Base-by-base conservation (phyloP, 2,888 invertebrate genomes). In the Mimas tiliae region DNA sequence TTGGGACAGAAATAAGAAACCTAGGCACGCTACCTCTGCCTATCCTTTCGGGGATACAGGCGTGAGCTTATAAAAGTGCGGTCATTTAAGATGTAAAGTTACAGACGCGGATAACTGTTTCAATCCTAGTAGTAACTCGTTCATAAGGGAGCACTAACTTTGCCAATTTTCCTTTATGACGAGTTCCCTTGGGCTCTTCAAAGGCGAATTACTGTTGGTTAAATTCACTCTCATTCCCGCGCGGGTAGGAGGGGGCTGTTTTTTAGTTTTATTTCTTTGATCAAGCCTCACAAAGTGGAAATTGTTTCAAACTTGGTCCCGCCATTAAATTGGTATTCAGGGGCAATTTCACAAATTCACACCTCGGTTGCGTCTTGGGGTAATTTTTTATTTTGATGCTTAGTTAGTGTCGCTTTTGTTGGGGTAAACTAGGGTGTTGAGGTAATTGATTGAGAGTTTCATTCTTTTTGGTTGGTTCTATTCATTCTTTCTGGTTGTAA, bases 181-280 rank as follows among this genome's bases (percentile, higher is more conserved):
- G 76, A 78, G 78, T 79, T 85, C 85, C 90, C 88, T 76, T 72
- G 85, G 82, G 84, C 87, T 88, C 84, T 85, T 91, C 91, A 91
- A 93, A 92, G 90, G 89, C 81, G 89, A 91, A 92, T 92, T 91
- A 91, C 88, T 85, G 87, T 86, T 89, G 90, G 89, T 90, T 90
- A 90, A 93, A 92, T 92, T 91, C 89, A 87, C 89, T 90, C 89
- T 87, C 87, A 86, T 88, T 91, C 88, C 87, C 87, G 81, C 84
- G 79, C 78, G 78, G 70, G 74, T 74, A 70, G 74, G 79, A 79
- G 85, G 74, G 81, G 85, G 85, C 85, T 86, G 90, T 87, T 91
- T 92, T 92, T 91, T 90, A 91, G 90, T 90, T 91, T 87, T 83
- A 88, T 90, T 92, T 91, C 91, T 93, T 92, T 93, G 93, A 93